Evolutionary conservation across 2,888 invertebrate species (phyloP).

Genomic region (Limulus polyphemus): DNA sequence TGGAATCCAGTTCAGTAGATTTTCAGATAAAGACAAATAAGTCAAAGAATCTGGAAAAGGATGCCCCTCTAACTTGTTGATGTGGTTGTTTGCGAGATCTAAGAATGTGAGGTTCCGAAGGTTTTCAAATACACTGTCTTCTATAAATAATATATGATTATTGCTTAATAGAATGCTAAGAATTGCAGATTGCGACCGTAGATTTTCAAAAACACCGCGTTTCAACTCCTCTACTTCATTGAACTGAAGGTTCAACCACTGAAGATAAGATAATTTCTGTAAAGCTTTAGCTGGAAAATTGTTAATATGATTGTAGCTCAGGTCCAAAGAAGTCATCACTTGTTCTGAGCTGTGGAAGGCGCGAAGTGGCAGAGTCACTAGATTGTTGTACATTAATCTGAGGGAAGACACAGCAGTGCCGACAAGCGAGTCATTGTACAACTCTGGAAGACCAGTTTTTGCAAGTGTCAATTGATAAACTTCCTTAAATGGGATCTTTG

Average conservation of each 20-base stretch:
- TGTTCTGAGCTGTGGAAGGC: slow-evolving; percentile 18
- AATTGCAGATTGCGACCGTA: slow-evolving; percentile 13
- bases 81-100: slow-evolving; percentile 58
- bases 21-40: slow-evolving; percentile 58
- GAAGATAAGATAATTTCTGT: slow-evolving; percentile 16
- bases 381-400: slow-evolving; percentile 19
- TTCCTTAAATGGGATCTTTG: slow-evolving; percentile 18
- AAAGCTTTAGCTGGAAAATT: slow-evolving; percentile 16
- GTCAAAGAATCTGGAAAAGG: slow-evolving; percentile 54
- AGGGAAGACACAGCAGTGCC: slow-evolving; percentile 19
- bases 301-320: slow-evolving; percentile 19
- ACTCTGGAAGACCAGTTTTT: slow-evolving; percentile 12
- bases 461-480: slow-evolving; percentile 15
- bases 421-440: slow-evolving; percentile 18
- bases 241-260: slow-evolving; percentile 26
- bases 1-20: slow-evolving; percentile 38
- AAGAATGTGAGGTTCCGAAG: slow-evolving; percentile 50
- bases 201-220: slow-evolving; percentile 5
- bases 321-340: slow-evolving; percentile 17
- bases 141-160: slow-evolving; percentile 20
- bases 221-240: slow-evolving; percentile 23
- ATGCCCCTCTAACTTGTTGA: slow-evolving; percentile 49
- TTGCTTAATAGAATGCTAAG: slow-evolving; percentile 25
- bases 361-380: slow-evolving; percentile 12
- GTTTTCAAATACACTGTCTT: slow-evolving; percentile 44